Evolutionary conservation across 2,797 vertebrate genomes (phyloP).

Genomic region (Hydrolagus colliei): DNA sequence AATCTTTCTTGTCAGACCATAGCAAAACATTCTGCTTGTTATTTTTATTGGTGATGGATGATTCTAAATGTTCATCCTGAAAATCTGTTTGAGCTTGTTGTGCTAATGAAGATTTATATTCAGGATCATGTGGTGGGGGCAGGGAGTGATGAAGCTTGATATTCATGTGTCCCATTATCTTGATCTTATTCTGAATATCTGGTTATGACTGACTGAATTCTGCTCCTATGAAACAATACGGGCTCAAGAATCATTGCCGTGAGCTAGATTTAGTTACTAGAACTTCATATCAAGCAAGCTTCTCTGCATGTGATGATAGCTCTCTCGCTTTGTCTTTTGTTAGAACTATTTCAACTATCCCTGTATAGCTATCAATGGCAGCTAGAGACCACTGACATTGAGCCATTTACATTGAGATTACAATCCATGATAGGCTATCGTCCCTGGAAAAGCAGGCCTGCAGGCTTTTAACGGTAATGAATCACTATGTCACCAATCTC

Average conservation of each 20-base stretch:
- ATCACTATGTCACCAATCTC: background rate
- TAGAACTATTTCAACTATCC: background rate
- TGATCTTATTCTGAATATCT: background rate
- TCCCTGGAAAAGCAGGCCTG: background rate
- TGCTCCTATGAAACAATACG: background rate
- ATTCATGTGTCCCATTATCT: background rate
- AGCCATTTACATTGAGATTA: constrained; percentile 7
- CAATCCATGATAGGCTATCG: background rate
- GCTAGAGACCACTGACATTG: background rate
- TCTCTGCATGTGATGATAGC: background rate
- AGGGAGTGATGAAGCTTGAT: background rate
- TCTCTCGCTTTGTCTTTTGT: background rate
- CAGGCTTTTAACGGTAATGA: background rate
- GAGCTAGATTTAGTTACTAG: constrained; percentile 14
- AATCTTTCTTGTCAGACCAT: background rate
- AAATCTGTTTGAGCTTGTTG: background rate
- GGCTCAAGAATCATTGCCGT: background rate
- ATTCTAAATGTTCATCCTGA: background rate
- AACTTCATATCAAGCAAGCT: background rate
- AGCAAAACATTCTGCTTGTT: background rate
- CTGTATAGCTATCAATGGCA: background rate
- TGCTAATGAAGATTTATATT: background rate
- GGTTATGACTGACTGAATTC: constrained; percentile 11
- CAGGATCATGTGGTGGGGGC: background rate
- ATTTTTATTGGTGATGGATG: background rate